phyloP scores from a whole-genome alignment of 2,888 invertebrate genomes.

The Acanthosepion lycidas region DNA sequence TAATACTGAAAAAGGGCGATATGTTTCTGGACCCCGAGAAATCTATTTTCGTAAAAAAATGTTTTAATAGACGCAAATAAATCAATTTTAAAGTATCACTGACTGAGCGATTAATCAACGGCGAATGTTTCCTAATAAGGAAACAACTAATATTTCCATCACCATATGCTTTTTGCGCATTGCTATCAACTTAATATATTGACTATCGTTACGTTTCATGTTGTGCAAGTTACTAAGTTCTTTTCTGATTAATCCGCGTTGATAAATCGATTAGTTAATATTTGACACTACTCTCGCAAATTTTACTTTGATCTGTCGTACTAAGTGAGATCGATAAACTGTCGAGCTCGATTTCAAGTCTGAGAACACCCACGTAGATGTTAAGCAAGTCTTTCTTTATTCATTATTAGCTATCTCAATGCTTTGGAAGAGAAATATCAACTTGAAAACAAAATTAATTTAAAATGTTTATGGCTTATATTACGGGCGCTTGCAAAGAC shows the following conservation, averaged over 20 bases:
- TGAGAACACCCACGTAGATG: not conserved
- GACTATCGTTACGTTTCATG: too few species aligned
- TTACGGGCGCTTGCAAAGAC: not conserved
- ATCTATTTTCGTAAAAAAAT: too few species aligned
- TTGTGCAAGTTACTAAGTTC: too few species aligned
- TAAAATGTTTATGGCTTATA: not conserved
- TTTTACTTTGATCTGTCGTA: not conserved
- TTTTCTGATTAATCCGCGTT: not conserved
- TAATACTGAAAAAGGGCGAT: too few species aligned
- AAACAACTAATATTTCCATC: too few species aligned
- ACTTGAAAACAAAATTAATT: not conserved
- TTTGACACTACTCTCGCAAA: not conserved
- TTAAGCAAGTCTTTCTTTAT: not conserved
- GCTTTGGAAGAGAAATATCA: not conserved
- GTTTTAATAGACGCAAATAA: too few species aligned
- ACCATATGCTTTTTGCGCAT: too few species aligned
- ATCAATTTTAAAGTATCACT: too few species aligned
- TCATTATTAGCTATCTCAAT: not conserved
- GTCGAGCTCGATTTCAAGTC: not conserved
- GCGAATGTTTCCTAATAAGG: too few species aligned
- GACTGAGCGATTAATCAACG: too few species aligned
- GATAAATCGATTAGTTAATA: not conserved
- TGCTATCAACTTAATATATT: too few species aligned
- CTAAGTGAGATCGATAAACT: not conserved
- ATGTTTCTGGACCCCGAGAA: too few species aligned